Conservation (phyloP, 2,888 invertebrate genomes). For the Congeria kusceri region DNA sequence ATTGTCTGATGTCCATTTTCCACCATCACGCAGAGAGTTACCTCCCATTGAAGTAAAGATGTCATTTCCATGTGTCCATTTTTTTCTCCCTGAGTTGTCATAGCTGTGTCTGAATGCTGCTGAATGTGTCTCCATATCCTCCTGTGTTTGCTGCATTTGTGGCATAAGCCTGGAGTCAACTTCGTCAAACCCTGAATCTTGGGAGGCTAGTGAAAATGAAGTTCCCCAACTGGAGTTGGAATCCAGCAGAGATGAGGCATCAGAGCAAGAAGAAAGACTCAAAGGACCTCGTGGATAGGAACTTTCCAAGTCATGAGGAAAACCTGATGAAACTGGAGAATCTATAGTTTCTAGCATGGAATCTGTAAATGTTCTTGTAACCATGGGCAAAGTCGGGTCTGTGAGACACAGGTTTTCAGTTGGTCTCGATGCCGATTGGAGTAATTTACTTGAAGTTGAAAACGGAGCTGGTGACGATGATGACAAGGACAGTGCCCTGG, state of each 20-base stretch:
- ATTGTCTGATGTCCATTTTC: background rate
- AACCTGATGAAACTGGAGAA: background rate
- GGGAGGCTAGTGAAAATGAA: background rate
- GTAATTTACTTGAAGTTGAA: too few relatives aligned
- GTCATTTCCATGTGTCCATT: too few relatives aligned
- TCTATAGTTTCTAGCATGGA: too few relatives aligned
- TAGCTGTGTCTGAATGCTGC: too few relatives aligned
- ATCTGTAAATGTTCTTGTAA: too few relatives aligned
- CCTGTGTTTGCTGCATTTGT: too few relatives aligned
- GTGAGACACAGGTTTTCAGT: too few relatives aligned
- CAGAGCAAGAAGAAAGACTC: background rate
- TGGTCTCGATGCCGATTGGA: too few relatives aligned
- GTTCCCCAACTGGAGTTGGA: conserved; percentile 4
- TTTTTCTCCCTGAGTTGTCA: too few relatives aligned
- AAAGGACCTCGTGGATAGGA: background rate
- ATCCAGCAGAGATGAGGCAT: background rate
- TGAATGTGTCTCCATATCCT: too few relatives aligned
- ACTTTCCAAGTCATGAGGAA: background rate
- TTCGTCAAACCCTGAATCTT: conserved; percentile 9
- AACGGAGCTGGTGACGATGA: background rate
- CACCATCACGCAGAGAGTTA: background rate
- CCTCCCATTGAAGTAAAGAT: background rate
- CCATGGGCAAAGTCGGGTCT: too few relatives aligned
- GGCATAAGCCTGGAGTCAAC: background rate
- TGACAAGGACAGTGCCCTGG: background rate